Evolutionary conservation across 2,113 vertebrate genomes (phyloP).

Genomic region (Nematolebias whitei): DNA sequence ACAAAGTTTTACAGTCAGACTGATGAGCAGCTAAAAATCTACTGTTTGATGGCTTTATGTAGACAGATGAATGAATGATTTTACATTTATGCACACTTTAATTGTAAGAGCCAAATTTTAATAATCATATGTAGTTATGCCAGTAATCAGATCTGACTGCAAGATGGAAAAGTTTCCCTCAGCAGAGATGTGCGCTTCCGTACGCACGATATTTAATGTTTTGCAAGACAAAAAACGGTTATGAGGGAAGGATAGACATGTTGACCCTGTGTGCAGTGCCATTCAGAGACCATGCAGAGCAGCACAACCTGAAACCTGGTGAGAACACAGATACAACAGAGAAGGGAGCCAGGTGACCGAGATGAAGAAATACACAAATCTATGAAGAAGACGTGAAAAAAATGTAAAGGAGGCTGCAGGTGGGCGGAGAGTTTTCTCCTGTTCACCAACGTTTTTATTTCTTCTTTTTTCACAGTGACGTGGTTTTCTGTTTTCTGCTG

Average conservation of each 20-base stretch:
- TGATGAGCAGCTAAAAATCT: background rate
- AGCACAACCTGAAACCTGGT: constrained; percentile 60
- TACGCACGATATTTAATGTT: constrained; percentile 28
- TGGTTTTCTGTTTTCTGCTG: constrained; percentile 74
- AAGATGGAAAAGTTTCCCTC: constrained; percentile 35
- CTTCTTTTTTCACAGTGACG: constrained; percentile 92
- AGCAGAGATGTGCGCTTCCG: constrained; percentile 24
- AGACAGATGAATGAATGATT: no score
- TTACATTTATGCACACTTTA: background rate
- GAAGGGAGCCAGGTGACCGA: constrained; percentile 16
- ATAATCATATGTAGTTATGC: background rate
- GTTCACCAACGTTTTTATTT: constrained; percentile 98
- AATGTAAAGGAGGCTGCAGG: constrained; percentile 23
- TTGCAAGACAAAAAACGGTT: constrained; percentile 39
- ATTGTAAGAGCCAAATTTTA: no score
- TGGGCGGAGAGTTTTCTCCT: constrained; percentile 52
- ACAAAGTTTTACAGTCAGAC: constrained; percentile 68
- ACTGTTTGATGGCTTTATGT: background rate
- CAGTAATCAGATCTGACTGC: constrained; percentile 56
- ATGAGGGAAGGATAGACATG: constrained; percentile 45
- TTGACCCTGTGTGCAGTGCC: constrained; percentile 41
- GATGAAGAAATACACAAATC: constrained; percentile 39
- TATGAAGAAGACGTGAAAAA: constrained; percentile 18
- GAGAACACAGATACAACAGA: constrained; percentile 20
- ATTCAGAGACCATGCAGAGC: constrained; percentile 68